A percentile compares a stretch with the other conserved stretches of the same genome.
Evolutionary conservation across 2,113 vertebrate genomes (phyloP).

Genomic region (Maccullochella peelii): DNA sequence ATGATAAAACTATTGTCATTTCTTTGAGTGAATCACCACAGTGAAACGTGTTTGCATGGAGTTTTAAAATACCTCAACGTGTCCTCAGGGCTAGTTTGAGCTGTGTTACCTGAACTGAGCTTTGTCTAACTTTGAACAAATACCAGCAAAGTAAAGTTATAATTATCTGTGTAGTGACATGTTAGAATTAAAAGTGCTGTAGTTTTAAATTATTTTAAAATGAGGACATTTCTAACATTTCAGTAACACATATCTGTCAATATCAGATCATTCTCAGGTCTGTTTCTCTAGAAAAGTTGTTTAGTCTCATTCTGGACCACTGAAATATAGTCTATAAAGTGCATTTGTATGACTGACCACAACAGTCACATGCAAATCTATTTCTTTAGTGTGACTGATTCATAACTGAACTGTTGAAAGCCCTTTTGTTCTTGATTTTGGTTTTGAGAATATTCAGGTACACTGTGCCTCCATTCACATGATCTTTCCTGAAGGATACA

Average conservation of each 20-base stretch:
- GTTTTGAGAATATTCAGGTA: constrained; percentile 56
- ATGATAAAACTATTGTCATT: neutral
- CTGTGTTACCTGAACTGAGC: neutral
- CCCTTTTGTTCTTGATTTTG: constrained; percentile 17
- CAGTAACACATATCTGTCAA: neutral
- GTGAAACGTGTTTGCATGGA: constrained; percentile 26
- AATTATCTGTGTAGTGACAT: neutral
- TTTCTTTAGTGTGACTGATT: neutral
- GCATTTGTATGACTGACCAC: neutral
- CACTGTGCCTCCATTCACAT: constrained; percentile 18
- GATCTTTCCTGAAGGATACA: constrained; percentile 43
- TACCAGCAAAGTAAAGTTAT: neutral
- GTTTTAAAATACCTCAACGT: constrained; percentile 2
- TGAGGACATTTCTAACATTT: neutral
- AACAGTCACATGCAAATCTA: neutral
- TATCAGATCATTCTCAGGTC: neutral
- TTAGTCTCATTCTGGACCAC: neutral
- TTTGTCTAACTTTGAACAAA: neutral
- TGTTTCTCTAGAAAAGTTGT: neutral
- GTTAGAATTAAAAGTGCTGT: neutral
- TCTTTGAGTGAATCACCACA: neutral
- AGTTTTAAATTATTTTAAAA: neutral
- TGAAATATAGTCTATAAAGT: neutral
- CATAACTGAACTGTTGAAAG: neutral
- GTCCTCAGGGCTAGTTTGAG: neutral